These are phyloP conservation scores for Rhineura floridana DNA, from an alignment of 2,113 vertebrate genomes.

Conservation along the genomic window DNA sequence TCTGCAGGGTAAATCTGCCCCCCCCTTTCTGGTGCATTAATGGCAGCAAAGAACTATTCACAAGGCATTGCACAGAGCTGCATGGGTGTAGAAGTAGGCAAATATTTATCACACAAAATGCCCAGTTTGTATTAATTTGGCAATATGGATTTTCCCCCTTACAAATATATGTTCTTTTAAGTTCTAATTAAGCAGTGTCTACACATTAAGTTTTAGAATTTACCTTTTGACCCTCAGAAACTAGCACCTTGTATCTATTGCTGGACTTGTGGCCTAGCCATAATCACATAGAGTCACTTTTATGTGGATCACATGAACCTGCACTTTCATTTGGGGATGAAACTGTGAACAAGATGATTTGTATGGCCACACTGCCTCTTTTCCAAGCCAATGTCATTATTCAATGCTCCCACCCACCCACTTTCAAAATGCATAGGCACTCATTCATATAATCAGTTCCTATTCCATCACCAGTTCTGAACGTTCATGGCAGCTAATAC, in stretches of 20 bases:
- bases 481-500: background rate
- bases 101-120: slow-evolving; percentile 47
- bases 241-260: too few species aligned
- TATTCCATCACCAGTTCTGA: background rate
- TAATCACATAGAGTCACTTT: background rate
- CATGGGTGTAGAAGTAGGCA: slow-evolving; percentile 17
- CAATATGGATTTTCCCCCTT: background rate
- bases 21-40: slow-evolving; percentile 36
- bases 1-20: slow-evolving; percentile 55
- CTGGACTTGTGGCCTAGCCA: background rate
- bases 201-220: background rate
- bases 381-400: background rate
- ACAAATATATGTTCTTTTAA: background rate
- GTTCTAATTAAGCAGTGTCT: background rate
- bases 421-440: too few species aligned
- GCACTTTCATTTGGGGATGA: background rate
- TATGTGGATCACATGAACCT: background rate
- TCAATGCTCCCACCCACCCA: background rate
- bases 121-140: slow-evolving; percentile 23
- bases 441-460: background rate
- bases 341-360: background rate
- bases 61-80: slow-evolving; percentile 25
- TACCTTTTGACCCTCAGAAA: background rate
- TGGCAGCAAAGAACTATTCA: slow-evolving; percentile 49
- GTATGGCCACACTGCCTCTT: background rate